Base-by-base conservation (phyloP, 2,797 vertebrate genomes). In the Schizothorax lantsangensis region DNA sequence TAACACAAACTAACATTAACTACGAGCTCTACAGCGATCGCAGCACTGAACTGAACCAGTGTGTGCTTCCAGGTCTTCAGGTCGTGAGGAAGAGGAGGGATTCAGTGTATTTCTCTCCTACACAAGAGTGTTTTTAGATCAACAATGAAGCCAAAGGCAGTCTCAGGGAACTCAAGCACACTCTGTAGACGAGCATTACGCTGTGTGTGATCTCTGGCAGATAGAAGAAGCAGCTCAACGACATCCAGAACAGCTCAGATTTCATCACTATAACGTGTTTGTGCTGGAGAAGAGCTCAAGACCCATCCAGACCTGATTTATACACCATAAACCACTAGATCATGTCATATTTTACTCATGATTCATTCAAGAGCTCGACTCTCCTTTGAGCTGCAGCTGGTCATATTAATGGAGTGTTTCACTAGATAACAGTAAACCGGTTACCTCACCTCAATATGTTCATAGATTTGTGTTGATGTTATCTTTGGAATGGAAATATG, bases 141-240 rank as follows among this genome's bases (percentile, higher is more conserved):
- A 94, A 94, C 92, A 94, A 52, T 17, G 30, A 30, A 30, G 77
- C 80, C 59, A 26, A 86, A 79, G 86, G 88, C 88, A 78, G 84
- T 59, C 49, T 43, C 21, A 83, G 81, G 68, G 89, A 85, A 68
- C 62, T 49, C 72, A 62, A 45, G 49, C 72, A 85, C 79, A 36
- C 86, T 78, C 81, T 75, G 82, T 86, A 89, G 82, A 84, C 38
- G 43, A 81, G 88, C 49, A 87, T 90, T 88, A 89, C 59, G 40
- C 59, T 59, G 73, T 64, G 86, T 89, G 90, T 77, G 90, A 90
- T 91, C 83, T 85, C 89, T 17, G 79, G 86, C 91, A 91, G 92
- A 92, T 91, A 85, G 73, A 66, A 45, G 38, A 30, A 66, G 89
- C 57, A 64, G 45, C 72, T 47, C 17, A 38, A 14, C 52, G 9